These are phyloP conservation scores for Sycophaga agraensis DNA, from an alignment of 1,140 invertebrate genomes.

Conservation along the genomic window DNA sequence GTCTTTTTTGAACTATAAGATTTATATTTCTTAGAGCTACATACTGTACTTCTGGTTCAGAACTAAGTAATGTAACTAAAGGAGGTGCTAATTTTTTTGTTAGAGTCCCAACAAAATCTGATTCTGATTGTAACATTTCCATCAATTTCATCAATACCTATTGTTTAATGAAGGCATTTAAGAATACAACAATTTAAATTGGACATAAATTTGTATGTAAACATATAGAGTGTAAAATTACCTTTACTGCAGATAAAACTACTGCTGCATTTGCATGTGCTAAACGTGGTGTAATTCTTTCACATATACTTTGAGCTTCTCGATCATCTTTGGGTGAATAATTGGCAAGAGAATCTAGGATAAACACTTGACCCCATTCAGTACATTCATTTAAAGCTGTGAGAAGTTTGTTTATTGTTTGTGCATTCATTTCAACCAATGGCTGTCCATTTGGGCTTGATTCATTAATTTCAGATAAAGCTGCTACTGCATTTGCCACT, in stretches of 20 bases:
- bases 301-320: constrained; percentile 99
- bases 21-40: constrained; percentile 98
- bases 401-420: constrained; percentile 96
- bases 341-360: constrained; percentile 96
- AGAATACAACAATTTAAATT: constrained; percentile 1
- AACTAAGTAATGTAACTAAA: constrained; percentile 96
- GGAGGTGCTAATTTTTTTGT: constrained; percentile 98
- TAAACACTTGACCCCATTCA: constrained; percentile 99
- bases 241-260: constrained; percentile 98
- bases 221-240: constrained; percentile 51
- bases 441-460: constrained; percentile 89
- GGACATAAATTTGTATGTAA: neutral
- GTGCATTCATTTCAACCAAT: constrained; percentile 95
- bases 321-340: constrained; percentile 96
- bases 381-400: constrained; percentile 99
- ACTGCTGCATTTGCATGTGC: constrained; percentile 99
- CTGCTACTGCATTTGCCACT: constrained; percentile 98
- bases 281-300: constrained; percentile 94
- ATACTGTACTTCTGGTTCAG: constrained; percentile 99
- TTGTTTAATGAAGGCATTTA: neutral
- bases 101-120: constrained; percentile 91
- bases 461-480: constrained; percentile 98
- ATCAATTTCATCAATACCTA: constrained; percentile 93
- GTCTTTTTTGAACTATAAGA: constrained; percentile 97
- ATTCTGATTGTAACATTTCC: constrained; percentile 91